These are phyloP conservation scores for Grus americana DNA, from an alignment of 2,113 vertebrate genomes.

Conservation along the genomic window DNA sequence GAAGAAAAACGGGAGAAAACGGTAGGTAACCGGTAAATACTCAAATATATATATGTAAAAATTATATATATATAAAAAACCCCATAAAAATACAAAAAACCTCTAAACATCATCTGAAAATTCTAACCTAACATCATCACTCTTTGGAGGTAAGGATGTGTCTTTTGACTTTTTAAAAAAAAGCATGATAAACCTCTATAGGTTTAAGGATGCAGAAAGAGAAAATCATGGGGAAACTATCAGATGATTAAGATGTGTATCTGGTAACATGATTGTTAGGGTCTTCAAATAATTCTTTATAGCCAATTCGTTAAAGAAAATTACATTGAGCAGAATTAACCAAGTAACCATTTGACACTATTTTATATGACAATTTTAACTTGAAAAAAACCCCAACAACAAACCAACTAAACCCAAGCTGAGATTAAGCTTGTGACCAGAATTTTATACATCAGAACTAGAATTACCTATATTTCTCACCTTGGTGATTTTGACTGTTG, in stretches of 20 bases:
- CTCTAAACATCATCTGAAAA: background rate
- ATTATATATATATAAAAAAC: too few relatives aligned
- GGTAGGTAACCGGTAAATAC: background rate
- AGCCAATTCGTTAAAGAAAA: background rate
- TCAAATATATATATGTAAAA: background rate
- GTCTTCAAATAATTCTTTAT: background rate
- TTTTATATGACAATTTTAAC: background rate
- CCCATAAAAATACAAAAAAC: background rate
- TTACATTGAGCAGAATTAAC: background rate
- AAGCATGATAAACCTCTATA: background rate
- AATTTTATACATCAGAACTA: background rate
- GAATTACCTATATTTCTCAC: constrained; percentile 65
- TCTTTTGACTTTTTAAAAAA: background rate
- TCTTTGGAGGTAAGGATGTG: background rate
- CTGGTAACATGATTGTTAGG: background rate
- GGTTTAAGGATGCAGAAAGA: background rate
- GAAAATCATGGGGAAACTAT: background rate
- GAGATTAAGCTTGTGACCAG: background rate
- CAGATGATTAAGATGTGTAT: background rate
- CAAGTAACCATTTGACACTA: background rate
- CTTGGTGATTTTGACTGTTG: constrained; percentile 95
- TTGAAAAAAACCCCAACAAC: background rate
- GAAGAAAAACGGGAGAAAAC: background rate
- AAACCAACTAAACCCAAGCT: background rate
- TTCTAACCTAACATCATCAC: background rate